Evolutionary conservation across 2,113 vertebrate species (phyloP).

Genomic region (Sakesphorus luctuosus): DNA sequence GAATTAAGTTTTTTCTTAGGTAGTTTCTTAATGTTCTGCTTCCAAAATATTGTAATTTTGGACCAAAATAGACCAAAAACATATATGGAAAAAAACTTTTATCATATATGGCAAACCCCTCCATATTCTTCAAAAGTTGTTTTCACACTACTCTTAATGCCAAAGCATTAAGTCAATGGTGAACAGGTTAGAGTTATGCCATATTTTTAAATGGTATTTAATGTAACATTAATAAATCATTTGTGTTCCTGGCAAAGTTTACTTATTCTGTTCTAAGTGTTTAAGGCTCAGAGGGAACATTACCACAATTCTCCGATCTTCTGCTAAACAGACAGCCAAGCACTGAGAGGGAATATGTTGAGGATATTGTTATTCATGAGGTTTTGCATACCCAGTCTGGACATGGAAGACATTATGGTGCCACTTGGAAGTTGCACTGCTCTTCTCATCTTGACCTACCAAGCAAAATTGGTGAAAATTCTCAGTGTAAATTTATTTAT

Average conservation of each 20-base stretch:
- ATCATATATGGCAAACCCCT: neutral
- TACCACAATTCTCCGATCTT: constrained; percentile 1
- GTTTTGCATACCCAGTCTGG: neutral
- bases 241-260: constrained; percentile 1
- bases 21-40: neutral
- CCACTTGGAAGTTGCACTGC: neutral
- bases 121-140: neutral
- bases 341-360: neutral
- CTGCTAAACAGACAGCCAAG: neutral
- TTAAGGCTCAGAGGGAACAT: neutral
- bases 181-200: neutral
- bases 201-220: neutral
- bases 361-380: neutral
- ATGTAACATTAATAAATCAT: neutral
- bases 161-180: neutral
- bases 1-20: neutral
- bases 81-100: neutral
- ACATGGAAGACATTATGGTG: neutral
- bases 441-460: neutral
- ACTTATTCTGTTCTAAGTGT: neutral
- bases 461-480: neutral
- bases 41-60: neutral
- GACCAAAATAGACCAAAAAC: neutral
- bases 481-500: neutral
- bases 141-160: neutral